phyloP scores from a whole-genome alignment of 1,140 invertebrate genomes.

The Drosophila watanabei region DNA sequence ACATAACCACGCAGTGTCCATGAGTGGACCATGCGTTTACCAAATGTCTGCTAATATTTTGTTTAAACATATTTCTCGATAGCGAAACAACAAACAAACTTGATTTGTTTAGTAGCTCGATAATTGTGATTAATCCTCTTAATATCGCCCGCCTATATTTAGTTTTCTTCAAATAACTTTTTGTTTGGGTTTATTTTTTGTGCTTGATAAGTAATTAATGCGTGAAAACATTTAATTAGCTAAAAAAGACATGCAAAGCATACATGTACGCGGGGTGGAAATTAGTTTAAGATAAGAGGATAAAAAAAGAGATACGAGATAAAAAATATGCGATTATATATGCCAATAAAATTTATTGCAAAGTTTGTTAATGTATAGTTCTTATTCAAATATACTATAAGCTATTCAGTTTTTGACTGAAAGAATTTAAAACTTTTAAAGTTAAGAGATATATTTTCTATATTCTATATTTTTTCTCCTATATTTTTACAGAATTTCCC shows the following conservation, averaged over 20 bases:
- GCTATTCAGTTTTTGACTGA: background rate
- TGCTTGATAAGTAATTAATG: slow-evolving; percentile 5
- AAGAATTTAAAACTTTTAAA: background rate
- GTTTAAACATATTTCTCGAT: background rate
- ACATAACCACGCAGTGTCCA: slow-evolving; percentile 33
- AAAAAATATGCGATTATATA: no score
- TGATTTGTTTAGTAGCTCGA: slow-evolving; percentile 9
- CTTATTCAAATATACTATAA: no score
- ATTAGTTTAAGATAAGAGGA: background rate
- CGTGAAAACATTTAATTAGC: slow-evolving; percentile 3
- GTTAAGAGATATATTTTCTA: background rate
- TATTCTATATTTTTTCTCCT: no score
- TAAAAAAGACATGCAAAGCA: background rate
- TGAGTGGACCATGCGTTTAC: slow-evolving; percentile 1
- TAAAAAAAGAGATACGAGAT: no score
- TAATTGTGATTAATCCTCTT: slow-evolving; percentile 22
- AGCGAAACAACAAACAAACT: background rate
- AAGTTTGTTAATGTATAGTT: no score
- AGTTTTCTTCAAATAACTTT: slow-evolving; percentile 1
- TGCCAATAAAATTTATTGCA: no score
- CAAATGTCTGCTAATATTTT: background rate
- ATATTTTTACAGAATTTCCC: background rate
- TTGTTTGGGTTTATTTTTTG: background rate
- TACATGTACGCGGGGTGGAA: background rate
- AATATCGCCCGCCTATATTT: background rate